Evolutionary conservation across 2,888 invertebrate species (phyloP).

Genomic region (Malthinus flaveolus): DNA sequence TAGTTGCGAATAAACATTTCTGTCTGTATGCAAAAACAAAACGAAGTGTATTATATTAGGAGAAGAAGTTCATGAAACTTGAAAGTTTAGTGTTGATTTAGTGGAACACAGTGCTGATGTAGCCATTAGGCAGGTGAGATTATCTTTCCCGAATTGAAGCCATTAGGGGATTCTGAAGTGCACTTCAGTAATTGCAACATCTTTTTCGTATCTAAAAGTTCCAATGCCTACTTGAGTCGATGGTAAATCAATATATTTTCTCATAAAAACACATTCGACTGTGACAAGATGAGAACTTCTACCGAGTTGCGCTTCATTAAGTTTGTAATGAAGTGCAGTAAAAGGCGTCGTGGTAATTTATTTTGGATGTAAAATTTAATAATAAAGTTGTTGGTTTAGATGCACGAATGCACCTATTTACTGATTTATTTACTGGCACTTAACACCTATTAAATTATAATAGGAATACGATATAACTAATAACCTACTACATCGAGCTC

Average conservation of each 20-base stretch:
- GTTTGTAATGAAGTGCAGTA: constrained; percentile 2
- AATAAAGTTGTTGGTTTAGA: neutral
- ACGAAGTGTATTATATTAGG: too few relatives aligned
- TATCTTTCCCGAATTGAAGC: constrained; percentile 33
- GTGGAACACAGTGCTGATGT: constrained; percentile 31
- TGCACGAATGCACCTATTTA: neutral
- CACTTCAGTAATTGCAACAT: constrained; percentile 38
- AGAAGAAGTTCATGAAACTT: neutral
- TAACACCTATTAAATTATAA: neutral
- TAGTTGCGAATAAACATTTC: too few relatives aligned
- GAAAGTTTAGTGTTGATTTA: constrained; percentile 28
- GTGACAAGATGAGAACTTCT: constrained; percentile 23
- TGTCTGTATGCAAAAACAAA: too few relatives aligned
- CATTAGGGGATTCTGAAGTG: constrained; percentile 37
- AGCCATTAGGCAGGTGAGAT: constrained; percentile 38
- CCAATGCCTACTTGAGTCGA: constrained; percentile 20
- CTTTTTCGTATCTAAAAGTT: constrained; percentile 25
- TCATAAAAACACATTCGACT: constrained; percentile 27
- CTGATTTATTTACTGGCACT: too few relatives aligned
- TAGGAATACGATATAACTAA: neutral
- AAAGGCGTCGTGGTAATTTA: neutral
- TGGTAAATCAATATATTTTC: constrained; percentile 28
- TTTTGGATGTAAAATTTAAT: neutral
- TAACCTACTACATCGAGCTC: neutral
- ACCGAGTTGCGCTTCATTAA: constrained; percentile 20